These are phyloP conservation scores for Pseudoatta argentina DNA, from an alignment of 1,140 invertebrate species.

Conservation along the genomic window DNA sequence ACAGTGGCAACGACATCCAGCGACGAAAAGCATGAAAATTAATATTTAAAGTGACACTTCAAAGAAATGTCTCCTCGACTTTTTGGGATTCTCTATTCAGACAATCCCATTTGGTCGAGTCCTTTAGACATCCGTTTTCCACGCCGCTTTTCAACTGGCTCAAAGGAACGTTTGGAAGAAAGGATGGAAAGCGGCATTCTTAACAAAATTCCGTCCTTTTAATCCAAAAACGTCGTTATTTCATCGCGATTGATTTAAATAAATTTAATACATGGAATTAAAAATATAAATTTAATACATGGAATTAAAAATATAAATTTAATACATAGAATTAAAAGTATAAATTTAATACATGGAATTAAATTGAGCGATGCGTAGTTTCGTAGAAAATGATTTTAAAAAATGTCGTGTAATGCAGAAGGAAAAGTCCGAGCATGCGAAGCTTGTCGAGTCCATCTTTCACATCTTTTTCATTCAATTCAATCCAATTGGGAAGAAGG, in stretches of 20 bases:
- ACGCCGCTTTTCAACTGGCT: not conserved
- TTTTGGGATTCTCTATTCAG: conserved; percentile 25
- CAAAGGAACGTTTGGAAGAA: conserved; percentile 18
- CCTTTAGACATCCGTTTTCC: not conserved
- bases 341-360: not conserved
- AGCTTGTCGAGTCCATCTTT: not conserved
- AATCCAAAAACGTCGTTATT: conserved; percentile 18
- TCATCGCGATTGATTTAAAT: not conserved
- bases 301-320: not conserved
- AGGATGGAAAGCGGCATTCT: conserved; percentile 11
- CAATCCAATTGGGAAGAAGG: not conserved
- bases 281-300: conserved; percentile 33
- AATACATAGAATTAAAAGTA: too few relatives aligned
- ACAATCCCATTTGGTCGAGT: conserved; percentile 38
- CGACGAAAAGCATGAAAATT: not conserved
- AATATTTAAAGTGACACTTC: not conserved
- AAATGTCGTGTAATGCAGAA: not conserved
- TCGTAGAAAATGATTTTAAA: conserved; percentile 13
- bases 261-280: conserved; percentile 37
- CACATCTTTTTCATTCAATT: conserved; percentile 10
- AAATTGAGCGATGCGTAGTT: conserved; percentile 18
- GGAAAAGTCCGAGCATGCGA: conserved; percentile 3
- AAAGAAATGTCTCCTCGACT: not conserved
- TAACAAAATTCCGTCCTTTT: conserved; percentile 44
- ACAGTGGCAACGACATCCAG: not conserved